Conservation (phyloP, 2,113 vertebrate genomes). For the Pseudolaguvia tuberculata region DNA sequence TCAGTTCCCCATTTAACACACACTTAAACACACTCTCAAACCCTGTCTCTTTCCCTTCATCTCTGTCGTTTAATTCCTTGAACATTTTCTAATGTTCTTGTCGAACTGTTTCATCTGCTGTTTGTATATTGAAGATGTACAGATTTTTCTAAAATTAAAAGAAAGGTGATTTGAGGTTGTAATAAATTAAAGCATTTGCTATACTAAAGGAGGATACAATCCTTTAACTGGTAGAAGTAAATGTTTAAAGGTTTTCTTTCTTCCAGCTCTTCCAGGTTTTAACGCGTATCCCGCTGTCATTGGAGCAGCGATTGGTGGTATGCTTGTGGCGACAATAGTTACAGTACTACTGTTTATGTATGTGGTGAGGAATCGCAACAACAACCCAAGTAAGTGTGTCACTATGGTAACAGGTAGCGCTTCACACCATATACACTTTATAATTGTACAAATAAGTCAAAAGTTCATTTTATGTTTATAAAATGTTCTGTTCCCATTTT, state of each 20-base stretch:
- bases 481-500: not conserved
- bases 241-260: slow-evolving; percentile 43
- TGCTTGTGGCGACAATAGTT: slow-evolving; percentile 69
- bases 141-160: not conserved
- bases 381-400: slow-evolving; percentile 74
- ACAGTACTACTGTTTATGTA: slow-evolving; percentile 72
- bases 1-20: slow-evolving; percentile 28
- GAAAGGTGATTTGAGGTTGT: not conserved
- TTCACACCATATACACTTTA: not conserved
- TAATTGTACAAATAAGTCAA: not conserved
- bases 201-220: not conserved
- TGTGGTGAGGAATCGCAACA: slow-evolving; percentile 75
- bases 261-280: slow-evolving; percentile 74
- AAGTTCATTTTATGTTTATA: not conserved
- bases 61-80: slow-evolving; percentile 43
- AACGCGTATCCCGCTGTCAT: slow-evolving; percentile 76
- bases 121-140: not conserved
- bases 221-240: not conserved
- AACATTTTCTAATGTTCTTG: slow-evolving; percentile 33
- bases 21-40: slow-evolving; percentile 34
- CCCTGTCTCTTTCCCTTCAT: slow-evolving; percentile 35
- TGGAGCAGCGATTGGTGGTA: slow-evolving; percentile 75
- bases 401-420: not conserved
- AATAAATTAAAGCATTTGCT: not conserved
- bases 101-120: not conserved